phyloP scores from a whole-genome alignment of 92 coral and sea anemone species.

The Plumapathes pennacea region DNA sequence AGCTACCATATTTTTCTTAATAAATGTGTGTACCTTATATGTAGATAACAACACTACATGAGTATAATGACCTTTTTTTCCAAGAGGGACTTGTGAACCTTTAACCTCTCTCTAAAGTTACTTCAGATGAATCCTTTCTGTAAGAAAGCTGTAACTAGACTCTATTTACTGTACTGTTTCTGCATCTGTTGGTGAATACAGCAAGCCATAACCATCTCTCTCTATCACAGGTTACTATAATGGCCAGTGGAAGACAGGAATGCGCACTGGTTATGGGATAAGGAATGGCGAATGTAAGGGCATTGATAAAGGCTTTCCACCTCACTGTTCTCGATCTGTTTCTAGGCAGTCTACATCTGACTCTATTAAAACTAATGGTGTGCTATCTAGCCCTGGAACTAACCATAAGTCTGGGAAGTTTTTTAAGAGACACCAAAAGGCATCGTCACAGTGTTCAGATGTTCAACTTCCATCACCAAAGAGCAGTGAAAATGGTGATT shows the following conservation, averaged over 20 bases:
- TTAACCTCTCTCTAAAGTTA: too few species aligned
- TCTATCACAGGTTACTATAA: slow-evolving; percentile 67
- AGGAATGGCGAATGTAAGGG: slow-evolving; percentile 68
- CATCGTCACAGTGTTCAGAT: slow-evolving; percentile 29
- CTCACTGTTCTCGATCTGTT: slow-evolving; percentile 67
- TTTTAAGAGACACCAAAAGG: slow-evolving; percentile 19
- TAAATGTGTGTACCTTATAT: too few species aligned
- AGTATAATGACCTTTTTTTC: too few species aligned
- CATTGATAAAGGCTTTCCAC: slow-evolving; percentile 47
- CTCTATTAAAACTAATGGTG: slow-evolving; percentile 74
- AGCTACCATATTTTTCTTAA: too few species aligned
- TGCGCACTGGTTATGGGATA: slow-evolving; percentile 83
- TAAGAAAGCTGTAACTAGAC: too few species aligned
- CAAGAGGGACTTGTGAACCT: too few species aligned
- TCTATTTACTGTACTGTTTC: too few species aligned
- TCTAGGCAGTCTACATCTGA: slow-evolving; percentile 82
- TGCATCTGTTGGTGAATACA: too few species aligned
- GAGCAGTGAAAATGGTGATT: slow-evolving; percentile 46
- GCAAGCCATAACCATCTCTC: too few species aligned
- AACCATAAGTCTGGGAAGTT: slow-evolving; percentile 17
- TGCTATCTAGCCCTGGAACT: slow-evolving; percentile 39
- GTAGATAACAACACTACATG: too few species aligned
- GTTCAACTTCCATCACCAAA: slow-evolving; percentile 41
- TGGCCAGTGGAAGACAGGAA: slow-evolving; percentile 95
- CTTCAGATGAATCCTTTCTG: too few species aligned